These are phyloP conservation scores for Synergus laeviventris DNA, from an alignment of 2,888 invertebrate species.

Conservation along the genomic window DNA sequence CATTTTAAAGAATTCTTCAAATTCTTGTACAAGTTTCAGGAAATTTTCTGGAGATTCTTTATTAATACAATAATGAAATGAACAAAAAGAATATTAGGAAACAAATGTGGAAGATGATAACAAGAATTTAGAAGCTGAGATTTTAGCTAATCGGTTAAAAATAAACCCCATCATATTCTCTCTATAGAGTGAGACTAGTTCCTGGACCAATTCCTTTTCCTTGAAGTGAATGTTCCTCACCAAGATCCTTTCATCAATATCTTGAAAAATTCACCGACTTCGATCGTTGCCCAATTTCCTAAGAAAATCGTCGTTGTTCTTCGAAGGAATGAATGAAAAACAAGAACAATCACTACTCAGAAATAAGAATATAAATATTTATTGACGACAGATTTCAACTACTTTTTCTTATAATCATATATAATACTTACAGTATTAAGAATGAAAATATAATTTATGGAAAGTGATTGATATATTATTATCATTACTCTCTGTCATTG, in stretches of 20 bases:
- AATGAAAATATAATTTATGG: slow-evolving; percentile 18
- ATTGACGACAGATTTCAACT: background rate
- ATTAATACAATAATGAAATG: background rate
- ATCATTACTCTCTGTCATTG: background rate
- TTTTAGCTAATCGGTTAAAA: background rate
- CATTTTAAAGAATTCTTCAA: background rate
- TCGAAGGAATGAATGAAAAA: background rate
- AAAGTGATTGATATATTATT: slow-evolving; percentile 4
- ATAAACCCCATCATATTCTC: slow-evolving; percentile 23
- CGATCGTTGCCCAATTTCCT: background rate
- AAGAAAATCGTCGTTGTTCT: background rate
- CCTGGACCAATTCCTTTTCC: slow-evolving; percentile 4
- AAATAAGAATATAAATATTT: slow-evolving; percentile 30
- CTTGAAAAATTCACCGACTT: background rate
- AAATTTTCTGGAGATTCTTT: background rate
- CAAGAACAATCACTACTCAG: slow-evolving; percentile 24
- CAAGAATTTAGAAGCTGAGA: background rate
- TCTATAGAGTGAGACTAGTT: background rate
- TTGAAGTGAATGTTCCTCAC: slow-evolving; percentile 4
- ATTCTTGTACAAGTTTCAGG: background rate
- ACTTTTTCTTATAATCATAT: slow-evolving; percentile 7
- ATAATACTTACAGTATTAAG: slow-evolving; percentile 14
- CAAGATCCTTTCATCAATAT: slow-evolving; percentile 3
- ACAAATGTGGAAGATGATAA: slow-evolving; percentile 15
- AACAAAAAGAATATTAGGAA: slow-evolving; percentile 1